These are phyloP conservation scores for Pundamilia nyererei DNA, from an alignment of 2,113 vertebrate species.

Conservation along the genomic window DNA sequence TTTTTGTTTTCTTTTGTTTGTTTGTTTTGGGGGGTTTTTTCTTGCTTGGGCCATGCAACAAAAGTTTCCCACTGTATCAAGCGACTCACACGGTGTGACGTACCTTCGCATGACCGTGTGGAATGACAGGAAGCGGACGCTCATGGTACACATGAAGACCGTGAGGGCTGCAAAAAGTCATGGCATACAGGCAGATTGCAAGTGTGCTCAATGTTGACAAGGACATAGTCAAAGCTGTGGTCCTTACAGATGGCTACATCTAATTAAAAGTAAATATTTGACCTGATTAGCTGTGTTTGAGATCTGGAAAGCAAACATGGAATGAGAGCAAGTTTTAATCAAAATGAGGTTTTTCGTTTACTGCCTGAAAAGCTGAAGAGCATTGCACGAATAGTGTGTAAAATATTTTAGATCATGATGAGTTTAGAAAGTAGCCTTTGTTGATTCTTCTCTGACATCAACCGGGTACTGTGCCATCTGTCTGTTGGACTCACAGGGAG, in stretches of 20 bases:
- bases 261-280: conserved; percentile 41
- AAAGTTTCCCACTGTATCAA: no score
- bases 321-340: conserved; percentile 19
- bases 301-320: not conserved
- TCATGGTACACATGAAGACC: not conserved
- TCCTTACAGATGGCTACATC: not conserved
- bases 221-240: not conserved
- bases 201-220: not conserved
- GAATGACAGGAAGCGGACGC: not conserved
- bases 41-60: not conserved
- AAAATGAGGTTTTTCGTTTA: not conserved
- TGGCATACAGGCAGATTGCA: not conserved
- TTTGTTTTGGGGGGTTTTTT: fast-evolving
- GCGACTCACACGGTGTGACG: not conserved
- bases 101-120: not conserved
- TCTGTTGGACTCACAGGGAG: conserved; percentile 17
- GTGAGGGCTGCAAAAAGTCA: not conserved
- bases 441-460: not conserved
- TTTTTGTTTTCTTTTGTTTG: not conserved
- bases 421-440: not conserved
- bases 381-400: not conserved
- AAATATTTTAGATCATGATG: not conserved
- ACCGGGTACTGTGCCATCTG: not conserved
- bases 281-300: not conserved
- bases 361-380: not conserved